Conservation (phyloP, 1,140 invertebrate genomes). For the Euwallacea fornicatus region DNA sequence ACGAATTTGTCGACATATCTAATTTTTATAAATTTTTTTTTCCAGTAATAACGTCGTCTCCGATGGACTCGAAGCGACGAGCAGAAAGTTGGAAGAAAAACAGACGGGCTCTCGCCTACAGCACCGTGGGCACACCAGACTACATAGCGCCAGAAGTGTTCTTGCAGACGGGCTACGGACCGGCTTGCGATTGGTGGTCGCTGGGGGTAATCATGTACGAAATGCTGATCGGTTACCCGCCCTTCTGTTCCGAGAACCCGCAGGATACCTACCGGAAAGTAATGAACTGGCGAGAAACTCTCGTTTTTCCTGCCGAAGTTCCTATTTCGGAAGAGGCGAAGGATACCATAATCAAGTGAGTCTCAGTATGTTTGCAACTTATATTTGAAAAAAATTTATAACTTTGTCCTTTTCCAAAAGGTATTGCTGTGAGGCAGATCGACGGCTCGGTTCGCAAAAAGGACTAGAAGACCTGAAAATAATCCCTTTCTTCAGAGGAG, state of each 20-base stretch:
- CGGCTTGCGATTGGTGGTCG: slow-evolving; percentile 99
- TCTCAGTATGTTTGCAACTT: slow-evolving; percentile 14
- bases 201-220: slow-evolving; percentile 99
- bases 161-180: slow-evolving; percentile 95
- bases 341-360: slow-evolving; percentile 71
- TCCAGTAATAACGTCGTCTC: slow-evolving; percentile 67
- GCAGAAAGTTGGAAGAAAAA: slow-evolving; percentile 99
- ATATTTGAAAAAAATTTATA: not conserved
- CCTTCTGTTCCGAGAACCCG: slow-evolving; percentile 98
- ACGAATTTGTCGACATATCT: not conserved
- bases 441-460: slow-evolving; percentile 84
- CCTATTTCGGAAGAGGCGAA: slow-evolving; percentile 95
- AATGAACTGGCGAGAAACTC: slow-evolving; percentile 98
- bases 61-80: slow-evolving; percentile 93
- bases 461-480: slow-evolving; percentile 87
- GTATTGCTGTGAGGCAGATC: slow-evolving; percentile 95
- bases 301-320: slow-evolving; percentile 98
- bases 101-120: slow-evolving; percentile 87
- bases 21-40: slow-evolving; percentile 33
- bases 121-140: slow-evolving; percentile 98
- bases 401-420: slow-evolving; percentile 50
- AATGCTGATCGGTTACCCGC: slow-evolving; percentile 99
- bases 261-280: slow-evolving; percentile 99
- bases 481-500: slow-evolving; percentile 86
- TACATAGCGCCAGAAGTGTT: slow-evolving; percentile 99